Conservation (phyloP, 2,113 vertebrate genomes). For the Tiliqua scincoides region DNA sequence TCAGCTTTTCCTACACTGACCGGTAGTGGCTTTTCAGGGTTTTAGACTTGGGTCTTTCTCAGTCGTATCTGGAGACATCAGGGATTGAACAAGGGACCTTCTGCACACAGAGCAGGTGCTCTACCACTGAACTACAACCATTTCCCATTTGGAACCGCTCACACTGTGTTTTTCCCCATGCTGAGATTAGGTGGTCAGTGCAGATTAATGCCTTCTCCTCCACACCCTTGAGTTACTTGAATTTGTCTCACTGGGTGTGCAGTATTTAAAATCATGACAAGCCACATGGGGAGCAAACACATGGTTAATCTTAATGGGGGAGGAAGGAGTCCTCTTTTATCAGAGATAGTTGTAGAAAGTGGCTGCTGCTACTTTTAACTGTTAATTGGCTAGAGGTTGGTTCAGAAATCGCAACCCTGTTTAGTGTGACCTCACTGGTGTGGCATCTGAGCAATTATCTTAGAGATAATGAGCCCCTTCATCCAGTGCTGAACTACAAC, state of each 20-base stretch:
- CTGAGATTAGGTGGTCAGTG: background rate
- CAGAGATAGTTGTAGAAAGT: slow-evolving; percentile 49
- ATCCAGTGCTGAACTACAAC: slow-evolving; percentile 73
- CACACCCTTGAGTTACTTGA: background rate
- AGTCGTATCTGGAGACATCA: too few relatives aligned
- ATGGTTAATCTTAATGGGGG: slow-evolving; percentile 26
- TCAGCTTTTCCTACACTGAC: too few relatives aligned
- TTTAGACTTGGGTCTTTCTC: too few relatives aligned
- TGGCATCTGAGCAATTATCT: slow-evolving; percentile 78
- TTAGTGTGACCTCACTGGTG: slow-evolving; percentile 69
- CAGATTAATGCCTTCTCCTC: background rate
- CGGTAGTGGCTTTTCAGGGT: too few relatives aligned
- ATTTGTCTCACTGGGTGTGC: background rate
- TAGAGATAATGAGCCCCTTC: slow-evolving; percentile 76
- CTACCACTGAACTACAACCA: too few relatives aligned
- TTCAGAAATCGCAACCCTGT: slow-evolving; percentile 60
- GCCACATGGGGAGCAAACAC: background rate
- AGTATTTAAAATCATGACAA: background rate
- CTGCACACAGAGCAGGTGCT: too few relatives aligned
- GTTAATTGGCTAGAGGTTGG: slow-evolving; percentile 68
- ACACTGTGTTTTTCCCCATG: background rate
- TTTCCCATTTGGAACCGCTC: background rate
- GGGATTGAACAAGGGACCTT: too few relatives aligned
- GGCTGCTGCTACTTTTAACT: slow-evolving; percentile 52
- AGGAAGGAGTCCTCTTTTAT: slow-evolving; percentile 15